A percentile compares a stretch with the other conserved stretches of the same genome.
phyloP scores from a whole-genome alignment of 1,140 invertebrate species.

The Meloidogyne floridensis region DNA sequence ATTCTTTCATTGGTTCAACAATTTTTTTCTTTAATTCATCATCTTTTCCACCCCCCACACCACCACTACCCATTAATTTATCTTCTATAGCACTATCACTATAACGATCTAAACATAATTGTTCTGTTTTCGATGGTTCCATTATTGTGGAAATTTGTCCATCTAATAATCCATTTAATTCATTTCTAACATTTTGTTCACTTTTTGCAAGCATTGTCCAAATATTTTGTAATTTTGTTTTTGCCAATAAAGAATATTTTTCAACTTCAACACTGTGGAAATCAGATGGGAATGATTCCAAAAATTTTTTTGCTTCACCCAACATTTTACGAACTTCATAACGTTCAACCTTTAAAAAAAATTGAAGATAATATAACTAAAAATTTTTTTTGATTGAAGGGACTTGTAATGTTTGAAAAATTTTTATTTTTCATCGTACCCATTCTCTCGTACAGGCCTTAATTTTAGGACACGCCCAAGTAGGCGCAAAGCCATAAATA shows the following conservation, averaged over 20 bases:
- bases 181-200: conserved; percentile 17
- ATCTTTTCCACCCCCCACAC: neutral
- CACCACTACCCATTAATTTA: conserved; percentile 1
- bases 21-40: conserved; percentile 24
- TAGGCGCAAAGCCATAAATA: too few species aligned
- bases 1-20: conserved; percentile 80
- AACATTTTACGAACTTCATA: conserved; percentile 27
- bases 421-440: too few species aligned
- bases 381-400: too few species aligned
- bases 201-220: conserved; percentile 23
- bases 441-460: too few species aligned
- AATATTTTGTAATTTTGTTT: conserved; percentile 20
- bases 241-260: neutral
- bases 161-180: conserved; percentile 5
- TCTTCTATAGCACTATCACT: conserved; percentile 42
- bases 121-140: neutral
- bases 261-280: conserved; percentile 26
- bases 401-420: too few species aligned
- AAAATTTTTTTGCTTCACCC: conserved; percentile 24
- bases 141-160: neutral
- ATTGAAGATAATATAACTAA: too few species aligned
- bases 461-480: too few species aligned
- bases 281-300: conserved; percentile 11
- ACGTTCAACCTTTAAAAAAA: conserved; percentile 23
- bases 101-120: conserved; percentile 36